Evolutionary conservation across 2,888 invertebrate genomes (phyloP), one percentile per base, ranked within the genome.

Genomic region (Coleophora flavipennella): DNA sequence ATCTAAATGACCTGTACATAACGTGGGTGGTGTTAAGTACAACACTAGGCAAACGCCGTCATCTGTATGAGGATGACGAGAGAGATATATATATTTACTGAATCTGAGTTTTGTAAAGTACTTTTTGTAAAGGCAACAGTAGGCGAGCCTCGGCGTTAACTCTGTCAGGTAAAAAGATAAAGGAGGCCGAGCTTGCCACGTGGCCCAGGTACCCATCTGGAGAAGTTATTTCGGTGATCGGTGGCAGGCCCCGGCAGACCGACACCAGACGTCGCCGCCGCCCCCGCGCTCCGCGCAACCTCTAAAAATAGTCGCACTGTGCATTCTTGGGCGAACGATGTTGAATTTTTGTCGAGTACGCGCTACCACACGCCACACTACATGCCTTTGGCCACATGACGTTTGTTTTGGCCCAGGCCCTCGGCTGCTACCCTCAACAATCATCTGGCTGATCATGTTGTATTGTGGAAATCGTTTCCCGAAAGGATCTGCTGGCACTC

Each of bases 231-330:
- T 84, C 67, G 66, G 84, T 79, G 85, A 83, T 78, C 84, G 86
- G 84, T 80, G 78, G 85, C 87, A 86, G 87, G 84, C 85, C 86
- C 87, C 80, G 86, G 87, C 84, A 87, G 87, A 85, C 81, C 86
- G 85, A 83, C 80, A 81, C 79, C 80, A 84, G 83, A 83, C 84
- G 77, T 73, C 72, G 77, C 69, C 72, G 75, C 77, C 81, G 80
- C 75, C 81, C 81, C 83, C 83, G 89, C 84, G 75, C 78, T 72
- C 73, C 85, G 80, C 74, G 71, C 68, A 60, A 70, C 67, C 68
- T 64, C 83, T 83, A 83, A 74, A 75, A 76, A 81, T 83, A 83
- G 62, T 71, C 70, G 63, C 76, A 76, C 79, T 77, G 79, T 81
- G 80, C 83, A 84, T 84, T 84, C 84, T 84, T 84, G 80, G 72